A percentile compares a stretch with the other conserved stretches of the same genome.
Evolutionary conservation across 2,797 vertebrate genomes (phyloP).

Genomic region (Poliocrania exsul): DNA sequence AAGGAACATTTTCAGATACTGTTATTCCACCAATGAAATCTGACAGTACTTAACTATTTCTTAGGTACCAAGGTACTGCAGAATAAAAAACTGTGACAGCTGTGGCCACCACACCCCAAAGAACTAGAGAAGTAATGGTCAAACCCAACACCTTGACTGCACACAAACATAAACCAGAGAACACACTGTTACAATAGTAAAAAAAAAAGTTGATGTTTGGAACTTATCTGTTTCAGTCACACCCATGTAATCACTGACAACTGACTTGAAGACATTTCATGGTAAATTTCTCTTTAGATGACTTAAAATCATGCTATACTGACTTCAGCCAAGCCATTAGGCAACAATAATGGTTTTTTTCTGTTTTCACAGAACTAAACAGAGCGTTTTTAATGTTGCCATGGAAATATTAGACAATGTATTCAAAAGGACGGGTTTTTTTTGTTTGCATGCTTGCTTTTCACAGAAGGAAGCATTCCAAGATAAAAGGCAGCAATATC

Average conservation of each 20-base stretch:
- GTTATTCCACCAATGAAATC: neutral
- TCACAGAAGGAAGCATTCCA: slow-evolving; percentile 6
- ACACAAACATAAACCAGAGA: neutral
- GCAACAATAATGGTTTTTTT: neutral
- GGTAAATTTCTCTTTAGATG: neutral
- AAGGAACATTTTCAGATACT: neutral
- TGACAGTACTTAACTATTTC: neutral
- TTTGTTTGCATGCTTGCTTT: neutral
- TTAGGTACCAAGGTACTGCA: neutral
- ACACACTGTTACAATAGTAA: neutral
- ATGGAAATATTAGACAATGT: slow-evolving; percentile 2
- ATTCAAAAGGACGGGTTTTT: neutral
- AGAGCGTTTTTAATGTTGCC: neutral
- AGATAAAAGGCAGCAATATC: neutral
- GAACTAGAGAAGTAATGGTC: neutral
- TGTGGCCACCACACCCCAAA: neutral
- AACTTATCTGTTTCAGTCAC: neutral
- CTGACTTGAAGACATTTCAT: neutral
- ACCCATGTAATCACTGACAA: neutral
- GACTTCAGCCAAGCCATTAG: slow-evolving; percentile 8
- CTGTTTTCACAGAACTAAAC: neutral
- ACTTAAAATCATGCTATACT: neutral
- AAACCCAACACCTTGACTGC: neutral
- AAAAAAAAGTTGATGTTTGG: neutral
- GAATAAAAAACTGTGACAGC: neutral